Percentiles rank a stretch among this genome's conserved stretches.
Evolutionary conservation across 1,140 invertebrate genomes (phyloP).

Genomic region (Ephestia elutella): DNA sequence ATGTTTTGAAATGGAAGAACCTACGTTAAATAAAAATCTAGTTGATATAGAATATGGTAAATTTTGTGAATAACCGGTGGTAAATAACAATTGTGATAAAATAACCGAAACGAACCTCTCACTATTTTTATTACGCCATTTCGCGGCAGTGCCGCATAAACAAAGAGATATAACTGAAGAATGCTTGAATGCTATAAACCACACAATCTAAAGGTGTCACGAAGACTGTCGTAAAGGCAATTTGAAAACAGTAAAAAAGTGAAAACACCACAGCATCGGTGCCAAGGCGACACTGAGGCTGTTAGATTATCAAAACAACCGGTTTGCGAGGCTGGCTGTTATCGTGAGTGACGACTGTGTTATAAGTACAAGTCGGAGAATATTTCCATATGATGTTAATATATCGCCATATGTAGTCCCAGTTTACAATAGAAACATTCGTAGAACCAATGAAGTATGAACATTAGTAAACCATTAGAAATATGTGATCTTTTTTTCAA

Average conservation of each 20-base stretch:
- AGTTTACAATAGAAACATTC: too few relatives aligned
- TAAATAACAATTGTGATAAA: too few relatives aligned
- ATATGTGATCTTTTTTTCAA: too few relatives aligned
- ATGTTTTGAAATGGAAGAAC: too few relatives aligned
- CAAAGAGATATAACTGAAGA: background rate
- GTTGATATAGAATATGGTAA: too few relatives aligned
- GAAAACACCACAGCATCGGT: constrained; percentile 9
- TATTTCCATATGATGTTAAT: background rate
- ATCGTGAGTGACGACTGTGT: background rate
- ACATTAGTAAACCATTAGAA: too few relatives aligned
- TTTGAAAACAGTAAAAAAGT: constrained; percentile 7
- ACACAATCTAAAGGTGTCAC: constrained; percentile 1
- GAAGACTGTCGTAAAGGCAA: background rate
- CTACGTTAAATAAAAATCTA: too few relatives aligned
- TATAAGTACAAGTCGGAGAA: background rate
- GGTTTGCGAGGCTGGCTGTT: constrained; percentile 7
- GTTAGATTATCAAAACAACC: constrained; percentile 12
- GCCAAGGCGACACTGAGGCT: constrained; percentile 1
- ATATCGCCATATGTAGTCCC: too few relatives aligned
- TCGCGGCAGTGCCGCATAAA: background rate
- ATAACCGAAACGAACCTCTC: too few relatives aligned
- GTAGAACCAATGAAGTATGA: too few relatives aligned
- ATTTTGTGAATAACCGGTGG: too few relatives aligned
- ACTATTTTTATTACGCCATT: too few relatives aligned
- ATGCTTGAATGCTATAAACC: background rate